These are phyloP conservation scores for Phasia obesa DNA, from an alignment of 2,888 invertebrate species.

Conservation along the genomic window DNA sequence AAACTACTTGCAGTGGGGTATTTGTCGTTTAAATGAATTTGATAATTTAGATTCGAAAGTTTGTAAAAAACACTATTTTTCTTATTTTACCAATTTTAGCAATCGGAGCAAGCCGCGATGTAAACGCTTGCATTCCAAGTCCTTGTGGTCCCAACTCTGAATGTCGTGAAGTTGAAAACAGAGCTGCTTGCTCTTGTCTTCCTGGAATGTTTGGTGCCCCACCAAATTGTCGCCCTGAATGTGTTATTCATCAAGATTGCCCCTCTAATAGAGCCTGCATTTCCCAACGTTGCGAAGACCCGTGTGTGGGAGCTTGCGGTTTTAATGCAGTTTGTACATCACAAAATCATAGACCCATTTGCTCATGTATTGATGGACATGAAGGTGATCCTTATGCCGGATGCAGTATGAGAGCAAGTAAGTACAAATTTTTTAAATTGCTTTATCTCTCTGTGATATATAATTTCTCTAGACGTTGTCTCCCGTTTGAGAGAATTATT, in stretches of 20 bases:
- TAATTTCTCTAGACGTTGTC: slow-evolving; percentile 13
- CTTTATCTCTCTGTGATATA: neutral
- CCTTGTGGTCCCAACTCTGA: slow-evolving; percentile 91
- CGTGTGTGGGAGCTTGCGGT: slow-evolving; percentile 90
- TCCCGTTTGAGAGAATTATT: neutral
- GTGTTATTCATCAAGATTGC: slow-evolving; percentile 89
- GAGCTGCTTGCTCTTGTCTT: slow-evolving; percentile 89
- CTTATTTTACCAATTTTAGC: slow-evolving; percentile 76
- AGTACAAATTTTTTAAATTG: slow-evolving; percentile 79
- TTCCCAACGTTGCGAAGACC: slow-evolving; percentile 88
- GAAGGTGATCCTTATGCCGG: slow-evolving; percentile 92
- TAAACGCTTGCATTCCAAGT: slow-evolving; percentile 87
- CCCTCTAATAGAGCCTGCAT: slow-evolving; percentile 88
- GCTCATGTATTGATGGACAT: slow-evolving; percentile 87
- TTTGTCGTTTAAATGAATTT: neutral
- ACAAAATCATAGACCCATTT: slow-evolving; percentile 88
- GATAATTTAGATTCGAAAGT: too few species aligned
- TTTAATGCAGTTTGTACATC: slow-evolving; percentile 87
- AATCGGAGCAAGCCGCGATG: slow-evolving; percentile 82
- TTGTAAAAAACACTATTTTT: too few species aligned
- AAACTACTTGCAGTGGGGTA: neutral
- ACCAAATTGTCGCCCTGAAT: slow-evolving; percentile 90
- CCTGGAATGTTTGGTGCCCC: slow-evolving; percentile 90
- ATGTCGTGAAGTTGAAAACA: slow-evolving; percentile 87
- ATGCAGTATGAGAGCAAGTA: slow-evolving; percentile 86